phyloP scores from a whole-genome alignment of 2,888 invertebrate species.

The Gastracanthus pulcherrimus region DNA sequence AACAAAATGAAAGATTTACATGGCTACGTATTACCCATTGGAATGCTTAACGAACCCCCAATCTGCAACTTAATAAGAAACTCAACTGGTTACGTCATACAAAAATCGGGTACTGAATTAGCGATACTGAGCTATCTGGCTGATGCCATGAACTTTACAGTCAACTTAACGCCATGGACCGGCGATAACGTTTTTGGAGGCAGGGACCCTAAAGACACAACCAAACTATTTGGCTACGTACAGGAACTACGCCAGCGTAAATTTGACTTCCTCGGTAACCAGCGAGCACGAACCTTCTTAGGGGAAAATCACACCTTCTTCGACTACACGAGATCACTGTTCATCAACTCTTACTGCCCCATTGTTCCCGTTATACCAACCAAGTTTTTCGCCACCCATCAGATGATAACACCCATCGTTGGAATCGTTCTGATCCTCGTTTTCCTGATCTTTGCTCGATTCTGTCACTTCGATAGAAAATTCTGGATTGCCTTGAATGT shows the following conservation, averaged over 20 bases:
- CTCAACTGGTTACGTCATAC: neutral
- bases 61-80: neutral
- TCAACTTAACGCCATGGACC: neutral
- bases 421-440: neutral
- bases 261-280: neutral
- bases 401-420: neutral
- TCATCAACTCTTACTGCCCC: neutral
- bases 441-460: neutral
- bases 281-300: neutral
- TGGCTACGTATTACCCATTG: neutral
- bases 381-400: neutral
- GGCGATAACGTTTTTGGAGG: neutral
- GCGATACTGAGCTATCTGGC: neutral
- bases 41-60: neutral
- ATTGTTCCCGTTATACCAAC: neutral
- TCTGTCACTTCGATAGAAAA: neutral
- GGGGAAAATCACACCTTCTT: neutral
- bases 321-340: neutral
- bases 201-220: neutral
- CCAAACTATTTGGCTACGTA: neutral
- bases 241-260: neutral
- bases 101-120: neutral
- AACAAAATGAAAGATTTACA: conserved; percentile 2
- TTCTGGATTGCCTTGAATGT: neutral
- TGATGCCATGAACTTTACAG: neutral